Percentiles rank a stretch among this genome's conserved stretches.
phyloP scores from a whole-genome alignment of 2,888 invertebrate species.

The Apamea crenata region DNA sequence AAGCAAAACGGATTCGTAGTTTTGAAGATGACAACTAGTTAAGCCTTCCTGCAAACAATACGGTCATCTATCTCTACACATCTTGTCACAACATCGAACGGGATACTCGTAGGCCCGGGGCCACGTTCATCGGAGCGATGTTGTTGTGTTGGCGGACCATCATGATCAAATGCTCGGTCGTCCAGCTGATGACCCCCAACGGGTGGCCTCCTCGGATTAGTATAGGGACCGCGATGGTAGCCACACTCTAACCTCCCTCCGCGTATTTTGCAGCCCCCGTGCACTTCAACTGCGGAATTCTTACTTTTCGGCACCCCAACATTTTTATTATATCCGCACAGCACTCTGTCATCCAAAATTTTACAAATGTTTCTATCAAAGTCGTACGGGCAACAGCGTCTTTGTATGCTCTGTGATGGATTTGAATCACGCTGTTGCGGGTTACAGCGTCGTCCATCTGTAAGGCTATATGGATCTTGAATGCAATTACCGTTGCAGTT shows the following conservation, averaged over 20 bases:
- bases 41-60: slow-evolving; percentile 40
- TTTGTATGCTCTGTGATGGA: not conserved
- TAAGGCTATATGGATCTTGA: slow-evolving; percentile 21
- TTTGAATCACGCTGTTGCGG: not conserved
- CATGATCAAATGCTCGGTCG: not conserved
- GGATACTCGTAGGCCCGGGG: slow-evolving; percentile 12
- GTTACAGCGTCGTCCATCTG: slow-evolving; percentile 19
- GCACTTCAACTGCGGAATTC: slow-evolving; percentile 59
- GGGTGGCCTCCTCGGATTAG: slow-evolving; percentile 67
- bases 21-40: not conserved
- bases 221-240: slow-evolving; percentile 76
- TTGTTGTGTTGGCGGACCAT: too few species aligned
- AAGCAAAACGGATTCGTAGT: slow-evolving; percentile 10
- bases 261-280: slow-evolving; percentile 78
- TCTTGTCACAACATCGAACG: slow-evolving; percentile 25
- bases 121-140: not conserved
- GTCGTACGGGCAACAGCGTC: slow-evolving; percentile 64
- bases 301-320: slow-evolving; percentile 71
- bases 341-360: slow-evolving; percentile 77
- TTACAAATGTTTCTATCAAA: slow-evolving; percentile 78
- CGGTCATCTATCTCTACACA: slow-evolving; percentile 48
- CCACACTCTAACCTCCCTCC: slow-evolving; percentile 83
- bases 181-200: slow-evolving; percentile 25
- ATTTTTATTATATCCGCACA: slow-evolving; percentile 84
- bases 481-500: slow-evolving; percentile 43